Conservation (phyloP, 1,140 invertebrate genomes). For the Ruditapes philippinarum region DNA sequence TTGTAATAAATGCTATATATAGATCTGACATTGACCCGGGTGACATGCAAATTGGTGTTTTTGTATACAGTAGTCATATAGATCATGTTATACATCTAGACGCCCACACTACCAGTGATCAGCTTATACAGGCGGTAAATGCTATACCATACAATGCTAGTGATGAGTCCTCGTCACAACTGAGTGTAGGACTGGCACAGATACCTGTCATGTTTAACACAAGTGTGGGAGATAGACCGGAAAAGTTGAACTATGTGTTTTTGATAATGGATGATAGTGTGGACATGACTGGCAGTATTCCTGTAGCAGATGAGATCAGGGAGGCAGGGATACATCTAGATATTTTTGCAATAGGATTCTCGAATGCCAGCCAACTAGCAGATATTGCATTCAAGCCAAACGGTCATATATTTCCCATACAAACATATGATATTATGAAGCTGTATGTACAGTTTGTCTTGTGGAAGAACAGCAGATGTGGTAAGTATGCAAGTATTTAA, state of each 20-base stretch:
- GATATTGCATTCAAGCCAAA: neutral
- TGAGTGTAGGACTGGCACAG: neutral
- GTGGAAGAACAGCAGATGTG: neutral
- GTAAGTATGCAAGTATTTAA: neutral
- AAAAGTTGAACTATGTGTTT: neutral
- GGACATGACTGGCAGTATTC: neutral
- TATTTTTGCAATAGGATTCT: neutral
- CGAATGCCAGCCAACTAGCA: neutral
- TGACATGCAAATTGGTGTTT: neutral
- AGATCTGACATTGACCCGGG: constrained; percentile 5
- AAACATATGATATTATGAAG: neutral
- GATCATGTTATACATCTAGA: neutral
- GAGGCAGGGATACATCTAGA: neutral
- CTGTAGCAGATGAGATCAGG: neutral
- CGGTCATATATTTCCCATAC: neutral
- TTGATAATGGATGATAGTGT: neutral
- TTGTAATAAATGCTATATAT: neutral
- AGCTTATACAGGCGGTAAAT: neutral
- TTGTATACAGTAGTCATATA: neutral
- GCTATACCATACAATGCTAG: neutral
- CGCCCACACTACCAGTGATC: neutral
- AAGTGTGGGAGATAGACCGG: neutral
- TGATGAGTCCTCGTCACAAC: neutral
- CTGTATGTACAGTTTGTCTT: neutral
- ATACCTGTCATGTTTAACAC: neutral